Percentiles rank a stretch among this genome's conserved stretches.
These are phyloP conservation scores for Micromesistius poutassou DNA, from an alignment of 2,797 vertebrate species.

Conservation along the genomic window DNA sequence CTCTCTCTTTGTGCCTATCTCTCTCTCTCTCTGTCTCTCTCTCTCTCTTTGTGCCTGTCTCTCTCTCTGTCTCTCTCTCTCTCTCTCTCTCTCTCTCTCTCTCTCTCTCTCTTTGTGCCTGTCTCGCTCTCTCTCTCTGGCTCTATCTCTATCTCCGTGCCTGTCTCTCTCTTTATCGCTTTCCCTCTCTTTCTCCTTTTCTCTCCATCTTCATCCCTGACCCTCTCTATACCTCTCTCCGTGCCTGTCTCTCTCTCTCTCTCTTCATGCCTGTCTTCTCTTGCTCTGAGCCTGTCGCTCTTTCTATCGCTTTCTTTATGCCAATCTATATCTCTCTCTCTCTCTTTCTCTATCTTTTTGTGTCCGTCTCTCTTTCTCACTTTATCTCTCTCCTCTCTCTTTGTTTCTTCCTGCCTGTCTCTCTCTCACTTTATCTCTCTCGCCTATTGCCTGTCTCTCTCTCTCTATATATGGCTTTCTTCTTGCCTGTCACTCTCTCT, in stretches of 20 bases:
- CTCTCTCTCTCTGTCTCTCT: background rate
- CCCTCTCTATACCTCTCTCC: background rate
- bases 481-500: background rate
- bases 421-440: background rate
- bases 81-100: background rate
- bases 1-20: constrained; percentile 13
- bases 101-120: background rate
- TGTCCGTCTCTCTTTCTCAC: background rate
- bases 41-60: background rate
- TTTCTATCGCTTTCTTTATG: background rate
- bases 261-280: too few species aligned
- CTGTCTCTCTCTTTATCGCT: background rate
- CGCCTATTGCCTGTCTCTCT: too few species aligned
- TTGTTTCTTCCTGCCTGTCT: background rate
- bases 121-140: background rate
- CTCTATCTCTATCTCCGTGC: background rate
- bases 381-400: background rate
- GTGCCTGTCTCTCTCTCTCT: background rate
- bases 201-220: background rate
- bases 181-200: background rate
- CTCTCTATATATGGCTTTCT: background rate
- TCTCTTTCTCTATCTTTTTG: background rate
- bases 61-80: background rate
- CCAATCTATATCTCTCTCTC: background rate
- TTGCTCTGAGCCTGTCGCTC: background rate